Percentiles rank a stretch among this genome's conserved stretches.
phyloP scores from a whole-genome alignment of 1,140 invertebrate genomes.

The Micrasema minimum region DNA sequence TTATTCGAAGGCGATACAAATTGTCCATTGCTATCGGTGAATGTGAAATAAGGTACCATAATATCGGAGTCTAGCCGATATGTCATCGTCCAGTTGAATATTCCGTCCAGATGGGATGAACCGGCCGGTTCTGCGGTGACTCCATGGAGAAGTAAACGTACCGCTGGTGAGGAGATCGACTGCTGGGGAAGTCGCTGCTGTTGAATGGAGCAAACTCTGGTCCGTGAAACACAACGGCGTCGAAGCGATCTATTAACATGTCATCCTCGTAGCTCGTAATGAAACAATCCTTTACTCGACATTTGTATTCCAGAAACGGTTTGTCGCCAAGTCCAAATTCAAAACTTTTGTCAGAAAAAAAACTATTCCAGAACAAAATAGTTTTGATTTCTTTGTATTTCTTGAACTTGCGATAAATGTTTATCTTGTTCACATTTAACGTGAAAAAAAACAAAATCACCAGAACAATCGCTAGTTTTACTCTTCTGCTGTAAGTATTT shows the following conservation, averaged over 20 bases:
- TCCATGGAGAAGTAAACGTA: constrained; percentile 50
- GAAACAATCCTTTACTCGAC: constrained; percentile 41
- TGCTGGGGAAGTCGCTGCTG: neutral
- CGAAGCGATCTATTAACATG: constrained; percentile 55
- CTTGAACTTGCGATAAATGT: neutral
- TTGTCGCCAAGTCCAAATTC: constrained; percentile 36
- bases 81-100: constrained; percentile 71
- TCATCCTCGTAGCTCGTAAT: constrained; percentile 26
- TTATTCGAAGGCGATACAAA: constrained; percentile 52
- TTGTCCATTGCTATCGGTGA: constrained; percentile 55
- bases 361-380: constrained; percentile 47
- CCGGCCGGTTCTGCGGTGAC: constrained; percentile 57
- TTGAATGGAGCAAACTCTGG: constrained; percentile 1
- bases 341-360: constrained; percentile 38
- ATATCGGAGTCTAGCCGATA: constrained; percentile 74
- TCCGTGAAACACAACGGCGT: constrained; percentile 59
- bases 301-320: constrained; percentile 40
- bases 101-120: constrained; percentile 53
- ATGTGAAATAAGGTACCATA: constrained; percentile 69
- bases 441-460: neutral
- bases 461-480: neutral
- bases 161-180: constrained; percentile 8
- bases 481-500: neutral
- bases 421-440: neutral
- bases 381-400: neutral